Base-by-base conservation (phyloP, 1,140 invertebrate genomes). In the Tetranychus cinnabarinus region DNA sequence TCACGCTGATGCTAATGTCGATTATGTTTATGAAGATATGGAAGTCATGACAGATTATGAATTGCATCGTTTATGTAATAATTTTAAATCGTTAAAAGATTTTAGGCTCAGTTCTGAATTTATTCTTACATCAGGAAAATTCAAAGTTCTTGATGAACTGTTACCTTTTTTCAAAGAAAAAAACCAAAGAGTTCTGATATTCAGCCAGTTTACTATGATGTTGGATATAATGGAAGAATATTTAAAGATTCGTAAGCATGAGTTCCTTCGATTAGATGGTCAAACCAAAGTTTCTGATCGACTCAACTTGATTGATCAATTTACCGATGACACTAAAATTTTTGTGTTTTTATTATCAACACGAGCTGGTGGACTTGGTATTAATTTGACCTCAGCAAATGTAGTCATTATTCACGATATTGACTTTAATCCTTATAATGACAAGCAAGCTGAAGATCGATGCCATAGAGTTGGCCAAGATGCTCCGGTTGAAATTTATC, bases 361-460 rank as follows among this genome's bases (percentile, higher is more conserved):
- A 0, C 77, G 92, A 67, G 93, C 95, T 33, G 95, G 95, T 31
- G 95, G 95, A 52, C 77, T 98, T 45, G 95, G 95, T 64, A 97
- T 98, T 69, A 97, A 98, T 75, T 77, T 98, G 56, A 97, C 93
- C 4, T 92, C 95, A 13, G 93, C 93, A 23, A 93, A 98, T 73
- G 97, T 93, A 69, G 95, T 98, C 57, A 92, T 99, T 73, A 97
- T 99, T 75, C 98, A 98, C 72, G 95, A 99, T 71, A 92, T 87
- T 33, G 95, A 99, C 73, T 98, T 93, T 93, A 98, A 98, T 76
- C 93, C 93, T 60, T 31, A 61, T 62, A 45, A 64, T 37, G 45
- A 65, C 35, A 66, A 65, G 45, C 66, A 68, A 63, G 91, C 91
- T 0, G 91, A 97, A 72, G 93, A 97, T 75, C 78, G 92, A 58